Percentiles rank a stretch among this genome's conserved stretches.
These are phyloP conservation scores for Aphelocoma californica DNA, from an alignment of 2,797 vertebrate species.

Conservation along the genomic window DNA sequence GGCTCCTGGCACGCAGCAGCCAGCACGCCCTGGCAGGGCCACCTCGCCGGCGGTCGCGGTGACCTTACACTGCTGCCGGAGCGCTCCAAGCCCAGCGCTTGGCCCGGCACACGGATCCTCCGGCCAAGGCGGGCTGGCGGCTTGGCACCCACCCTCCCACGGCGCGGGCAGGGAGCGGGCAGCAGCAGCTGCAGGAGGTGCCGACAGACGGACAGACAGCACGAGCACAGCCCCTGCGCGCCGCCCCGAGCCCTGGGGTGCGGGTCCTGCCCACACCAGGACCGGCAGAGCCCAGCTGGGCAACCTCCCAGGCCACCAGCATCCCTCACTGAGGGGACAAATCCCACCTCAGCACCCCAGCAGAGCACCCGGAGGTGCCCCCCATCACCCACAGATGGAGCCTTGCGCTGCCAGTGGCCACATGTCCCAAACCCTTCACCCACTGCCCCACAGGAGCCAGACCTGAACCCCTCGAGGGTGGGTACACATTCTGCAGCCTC, in stretches of 20 bases:
- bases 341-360: background rate
- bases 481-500: background rate
- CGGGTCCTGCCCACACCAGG: rapidly evolving
- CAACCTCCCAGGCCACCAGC: background rate
- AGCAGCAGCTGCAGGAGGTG: background rate
- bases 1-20: background rate
- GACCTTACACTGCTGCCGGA: background rate
- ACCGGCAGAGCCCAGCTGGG: background rate
- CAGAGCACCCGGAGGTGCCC: background rate
- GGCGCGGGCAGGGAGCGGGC: rapidly evolving
- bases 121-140: background rate
- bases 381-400: rapidly evolving
- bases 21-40: background rate
- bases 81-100: background rate
- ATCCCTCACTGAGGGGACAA: rapidly evolving
- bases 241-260: rapidly evolving
- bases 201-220: background rate
- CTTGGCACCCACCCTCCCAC: background rate
- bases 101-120: background rate
- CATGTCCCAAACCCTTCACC: rapidly evolving
- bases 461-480: rapidly evolving
- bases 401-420: rapidly evolving
- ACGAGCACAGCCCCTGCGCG: rapidly evolving
- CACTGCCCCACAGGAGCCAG: background rate
- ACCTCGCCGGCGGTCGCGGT: background rate